Conservation (phyloP, 2,797 vertebrate species). For the Syndactyla subalaris region DNA sequence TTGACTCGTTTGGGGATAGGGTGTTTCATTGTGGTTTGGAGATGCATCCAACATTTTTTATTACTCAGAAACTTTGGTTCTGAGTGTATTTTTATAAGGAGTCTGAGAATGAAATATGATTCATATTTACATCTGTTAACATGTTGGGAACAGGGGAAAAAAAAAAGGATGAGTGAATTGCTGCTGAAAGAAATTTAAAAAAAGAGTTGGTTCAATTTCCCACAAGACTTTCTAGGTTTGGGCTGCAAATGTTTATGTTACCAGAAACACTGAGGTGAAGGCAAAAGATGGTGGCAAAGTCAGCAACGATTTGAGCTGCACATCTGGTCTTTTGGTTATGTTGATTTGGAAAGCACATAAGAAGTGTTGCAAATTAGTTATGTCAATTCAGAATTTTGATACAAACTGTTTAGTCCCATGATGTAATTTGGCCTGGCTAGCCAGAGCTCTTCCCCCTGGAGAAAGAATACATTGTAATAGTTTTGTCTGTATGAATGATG, state of each 20-base stretch:
- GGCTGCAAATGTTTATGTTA: constrained; percentile 55
- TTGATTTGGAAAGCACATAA: neutral
- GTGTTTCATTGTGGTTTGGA: constrained; percentile 74
- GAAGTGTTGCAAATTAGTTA: constrained; percentile 24
- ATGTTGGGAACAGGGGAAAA: constrained; percentile 34
- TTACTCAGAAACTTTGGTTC: constrained; percentile 77
- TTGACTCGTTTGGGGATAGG: constrained; percentile 70
- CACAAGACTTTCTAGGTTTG: constrained; percentile 68
- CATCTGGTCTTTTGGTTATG: neutral
- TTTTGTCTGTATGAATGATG: constrained; percentile 13
- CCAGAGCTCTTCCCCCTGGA: neutral
- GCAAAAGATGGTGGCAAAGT: neutral
- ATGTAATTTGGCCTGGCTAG: constrained; percentile 1
- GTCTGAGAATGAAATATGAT: constrained; percentile 78
- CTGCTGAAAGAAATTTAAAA: constrained; percentile 43
- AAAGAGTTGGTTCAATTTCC: constrained; percentile 47
- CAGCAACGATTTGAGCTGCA: constrained; percentile 15
- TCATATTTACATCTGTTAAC: constrained; percentile 78
- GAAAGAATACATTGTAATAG: constrained; percentile 27
- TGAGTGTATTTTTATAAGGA: constrained; percentile 64
- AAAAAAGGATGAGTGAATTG: constrained; percentile 60
- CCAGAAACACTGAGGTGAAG: constrained; percentile 55
- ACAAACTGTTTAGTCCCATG: neutral
- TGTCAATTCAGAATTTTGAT: constrained; percentile 25
- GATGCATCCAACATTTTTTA: constrained; percentile 65